phyloP scores from a whole-genome alignment of 2,888 invertebrate genomes.

The Trichopoda pennipes region DNA sequence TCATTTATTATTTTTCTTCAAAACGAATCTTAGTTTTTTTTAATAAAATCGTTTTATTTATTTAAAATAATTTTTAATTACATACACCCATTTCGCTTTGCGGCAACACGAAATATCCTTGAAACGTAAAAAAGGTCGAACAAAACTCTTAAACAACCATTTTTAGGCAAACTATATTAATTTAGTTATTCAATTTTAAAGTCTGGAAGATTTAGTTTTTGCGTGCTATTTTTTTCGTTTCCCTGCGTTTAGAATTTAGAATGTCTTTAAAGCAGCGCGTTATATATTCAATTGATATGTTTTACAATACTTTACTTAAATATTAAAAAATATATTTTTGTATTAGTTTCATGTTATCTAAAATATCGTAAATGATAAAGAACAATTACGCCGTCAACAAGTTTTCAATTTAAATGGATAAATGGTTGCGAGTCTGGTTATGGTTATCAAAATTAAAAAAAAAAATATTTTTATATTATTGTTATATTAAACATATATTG shows the following conservation, averaged over 20 bases:
- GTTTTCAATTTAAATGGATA: slow-evolving; percentile 1
- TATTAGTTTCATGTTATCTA: slow-evolving; percentile 52
- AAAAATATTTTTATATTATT: not conserved
- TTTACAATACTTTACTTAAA: slow-evolving; percentile 64
- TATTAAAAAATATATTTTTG: slow-evolving; percentile 54
- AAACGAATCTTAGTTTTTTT: too few species aligned
- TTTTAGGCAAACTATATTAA: not conserved
- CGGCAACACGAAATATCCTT: not conserved
- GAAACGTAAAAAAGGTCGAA: not conserved
- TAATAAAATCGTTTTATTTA: not conserved
- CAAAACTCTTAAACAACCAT: not conserved
- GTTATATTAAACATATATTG: not conserved
- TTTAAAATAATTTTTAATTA: not conserved
- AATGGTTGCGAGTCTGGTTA: not conserved
- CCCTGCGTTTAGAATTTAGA: slow-evolving; percentile 24
- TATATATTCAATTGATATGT: slow-evolving; percentile 70
- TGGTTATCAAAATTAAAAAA: slow-evolving; percentile 20
- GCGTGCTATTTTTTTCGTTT: slow-evolving; percentile 1
- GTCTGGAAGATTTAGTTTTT: slow-evolving; percentile 21
- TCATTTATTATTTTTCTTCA: too few species aligned
- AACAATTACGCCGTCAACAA: slow-evolving; percentile 27
- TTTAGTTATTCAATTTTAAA: not conserved
- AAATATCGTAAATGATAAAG: slow-evolving; percentile 62
- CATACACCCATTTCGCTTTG: not conserved
- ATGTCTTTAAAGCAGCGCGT: slow-evolving; percentile 70